Conservation (phyloP, 2,888 invertebrate species). For the Rhopalosiphum nymphaeae region DNA sequence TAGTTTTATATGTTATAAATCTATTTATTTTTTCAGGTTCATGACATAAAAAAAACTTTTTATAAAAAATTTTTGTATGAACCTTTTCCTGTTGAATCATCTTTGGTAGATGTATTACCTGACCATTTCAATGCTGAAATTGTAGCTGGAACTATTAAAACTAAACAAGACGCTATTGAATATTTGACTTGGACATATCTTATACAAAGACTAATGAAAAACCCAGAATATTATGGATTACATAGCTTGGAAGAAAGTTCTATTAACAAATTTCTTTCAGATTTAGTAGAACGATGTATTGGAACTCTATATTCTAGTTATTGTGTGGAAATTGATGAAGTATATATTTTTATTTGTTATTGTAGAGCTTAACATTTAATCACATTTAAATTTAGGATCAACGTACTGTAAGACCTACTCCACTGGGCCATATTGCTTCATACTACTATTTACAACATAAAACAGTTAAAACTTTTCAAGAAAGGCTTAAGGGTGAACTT, state of each 20-base stretch:
- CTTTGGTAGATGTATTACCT: constrained; percentile 87
- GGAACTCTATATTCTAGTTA: constrained; percentile 80
- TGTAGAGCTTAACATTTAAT: not conserved
- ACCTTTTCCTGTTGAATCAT: constrained; percentile 99
- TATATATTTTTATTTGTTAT: constrained; percentile 70
- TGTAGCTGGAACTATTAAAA: constrained; percentile 94
- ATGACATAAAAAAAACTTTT: constrained; percentile 98
- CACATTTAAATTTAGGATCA: constrained; percentile 73
- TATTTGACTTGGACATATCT: constrained; percentile 99
- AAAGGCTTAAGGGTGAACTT: constrained; percentile 77
- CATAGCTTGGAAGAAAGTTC: constrained; percentile 79
- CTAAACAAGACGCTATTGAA: constrained; percentile 92
- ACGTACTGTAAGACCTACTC: constrained; percentile 76
- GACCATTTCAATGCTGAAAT: constrained; percentile 98
- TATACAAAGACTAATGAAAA: constrained; percentile 80
- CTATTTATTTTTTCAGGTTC: constrained; percentile 73
- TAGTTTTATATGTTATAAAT: not conserved
- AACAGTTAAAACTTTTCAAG: constrained; percentile 87
- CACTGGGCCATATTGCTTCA: constrained; percentile 93
- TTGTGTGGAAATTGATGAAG: constrained; percentile 85
- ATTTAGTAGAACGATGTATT: constrained; percentile 84
- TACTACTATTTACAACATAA: constrained; percentile 96
- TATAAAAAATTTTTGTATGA: constrained; percentile 99
- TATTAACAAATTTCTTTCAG: constrained; percentile 83
- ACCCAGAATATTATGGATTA: constrained; percentile 81